Base-by-base conservation (phyloP, 2,113 vertebrate genomes). In the Danionella cerebrum region DNA sequence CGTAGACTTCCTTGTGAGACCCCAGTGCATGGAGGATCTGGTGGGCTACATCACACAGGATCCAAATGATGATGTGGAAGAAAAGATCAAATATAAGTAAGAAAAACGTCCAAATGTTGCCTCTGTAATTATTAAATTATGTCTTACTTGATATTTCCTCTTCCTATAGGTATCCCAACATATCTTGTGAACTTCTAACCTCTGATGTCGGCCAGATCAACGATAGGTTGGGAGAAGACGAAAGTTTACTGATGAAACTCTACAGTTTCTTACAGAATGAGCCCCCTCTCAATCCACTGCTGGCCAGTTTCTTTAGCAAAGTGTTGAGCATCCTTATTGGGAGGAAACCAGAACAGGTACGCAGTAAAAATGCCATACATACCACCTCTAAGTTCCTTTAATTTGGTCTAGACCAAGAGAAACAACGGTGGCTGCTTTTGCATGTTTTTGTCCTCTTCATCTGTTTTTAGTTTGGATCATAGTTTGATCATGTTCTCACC, bases 291-390 rank as follows among this genome's bases (percentile, higher is more conserved):
- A 98, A 98, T 82, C 96, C 96, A 3, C 89, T 98, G 33, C 86
- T 98, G 71, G 94, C 95, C 82, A 98, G 96, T 85, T 98, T 98
- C 84, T 98, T 98, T 88, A 97, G 94, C 82, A 98, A 98, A 86
- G 96, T 98, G 80, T 85, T 98, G 75, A 97, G 95, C 82, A 98
- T 98, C 84, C 95, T 98, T 70, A 98, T 98, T 81, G 97, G 96
- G 85, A 90, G 96, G 78, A 98, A 98, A 79, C 96, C 96, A 52
- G 96, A 98, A 82, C 94, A 98, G 93, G 96, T 98, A 79, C 80
- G 65, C n/a, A n/a, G n/a, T n/a, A n/a, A n/a, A n/a, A n/a, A n/a
- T n/a, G n/a, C n/a, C n/a, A n/a, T n/a, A n/a, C n/a, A n/a, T n/a
- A n/a, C n/a, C n/a, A n/a, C n/a, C n/a, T n/a, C n/a, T n/a, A n/a